A percentile compares a stretch with the other conserved stretches of the same genome.
Evolutionary conservation across 2,888 invertebrate species (phyloP).

Genomic region (Ganaspis brasiliensis): DNA sequence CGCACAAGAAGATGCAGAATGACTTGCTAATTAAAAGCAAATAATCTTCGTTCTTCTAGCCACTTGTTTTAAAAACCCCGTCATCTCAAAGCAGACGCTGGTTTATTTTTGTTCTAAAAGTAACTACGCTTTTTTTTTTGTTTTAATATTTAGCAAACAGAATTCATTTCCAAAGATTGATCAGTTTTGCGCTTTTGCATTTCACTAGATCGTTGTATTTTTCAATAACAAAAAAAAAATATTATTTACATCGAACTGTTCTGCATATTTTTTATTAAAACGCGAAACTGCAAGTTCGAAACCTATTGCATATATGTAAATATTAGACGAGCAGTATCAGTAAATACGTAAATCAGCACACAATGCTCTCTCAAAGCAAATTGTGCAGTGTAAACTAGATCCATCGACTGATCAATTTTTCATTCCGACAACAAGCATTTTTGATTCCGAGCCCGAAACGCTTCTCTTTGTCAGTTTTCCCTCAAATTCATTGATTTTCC

Average conservation of each 20-base stretch:
- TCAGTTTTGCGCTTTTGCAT: too few species aligned
- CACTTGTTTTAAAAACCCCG: neutral
- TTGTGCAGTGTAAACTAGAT: conserved; percentile 24
- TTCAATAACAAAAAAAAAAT: neutral
- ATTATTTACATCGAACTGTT: conserved; percentile 6
- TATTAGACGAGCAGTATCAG: conserved; percentile 11
- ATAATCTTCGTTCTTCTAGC: neutral
- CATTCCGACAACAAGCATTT: conserved; percentile 25
- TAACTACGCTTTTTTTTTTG: neutral
- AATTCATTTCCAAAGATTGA: too few species aligned
- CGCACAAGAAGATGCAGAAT: neutral
- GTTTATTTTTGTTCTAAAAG: too few species aligned
- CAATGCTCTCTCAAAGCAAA: conserved; percentile 26
- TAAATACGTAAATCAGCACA: conserved; percentile 28
- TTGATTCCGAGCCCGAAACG: conserved; percentile 3
- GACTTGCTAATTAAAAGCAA: conserved; percentile 12
- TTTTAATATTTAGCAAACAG: too few species aligned
- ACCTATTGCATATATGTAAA: conserved; percentile 27
- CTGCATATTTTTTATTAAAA: conserved; percentile 13
- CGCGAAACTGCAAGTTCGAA: neutral
- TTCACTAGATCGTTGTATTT: neutral
- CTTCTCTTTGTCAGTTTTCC: conserved; percentile 15
- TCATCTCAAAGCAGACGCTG: neutral
- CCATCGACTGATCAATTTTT: conserved; percentile 29
- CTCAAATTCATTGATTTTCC: conserved; percentile 8